Conservation (phyloP, 2,113 vertebrate genomes). For the Prunella fulvescens region DNA sequence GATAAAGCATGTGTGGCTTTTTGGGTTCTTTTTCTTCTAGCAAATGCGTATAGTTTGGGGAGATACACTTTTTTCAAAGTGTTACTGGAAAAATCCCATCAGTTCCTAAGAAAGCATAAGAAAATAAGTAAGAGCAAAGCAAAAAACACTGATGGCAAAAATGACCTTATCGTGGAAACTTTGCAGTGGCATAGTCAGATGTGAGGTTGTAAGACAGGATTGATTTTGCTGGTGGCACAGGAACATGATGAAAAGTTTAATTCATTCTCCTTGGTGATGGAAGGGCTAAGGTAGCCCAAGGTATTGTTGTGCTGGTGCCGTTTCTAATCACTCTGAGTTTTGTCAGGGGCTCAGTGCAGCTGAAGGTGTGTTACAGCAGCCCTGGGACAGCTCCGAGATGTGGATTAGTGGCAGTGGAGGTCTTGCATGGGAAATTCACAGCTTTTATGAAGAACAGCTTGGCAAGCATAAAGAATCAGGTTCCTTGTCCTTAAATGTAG, state of each 20-base stretch:
- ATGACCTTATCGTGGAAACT: neutral
- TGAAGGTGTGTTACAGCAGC: neutral
- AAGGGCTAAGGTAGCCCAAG: neutral
- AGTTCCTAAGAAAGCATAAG: neutral
- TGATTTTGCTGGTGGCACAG: neutral
- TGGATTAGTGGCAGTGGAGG: neutral
- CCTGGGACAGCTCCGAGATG: neutral
- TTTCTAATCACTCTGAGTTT: neutral
- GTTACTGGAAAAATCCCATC: neutral
- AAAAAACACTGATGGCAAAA: neutral
- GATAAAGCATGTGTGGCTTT: neutral
- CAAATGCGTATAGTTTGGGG: neutral
- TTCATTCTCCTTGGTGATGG: neutral
- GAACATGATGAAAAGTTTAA: neutral
- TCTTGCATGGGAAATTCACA: neutral
- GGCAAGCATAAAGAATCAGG: neutral
- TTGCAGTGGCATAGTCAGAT: fast-evolving
- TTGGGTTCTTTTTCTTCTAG: neutral
- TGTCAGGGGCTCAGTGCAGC: neutral
- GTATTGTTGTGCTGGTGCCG: neutral
- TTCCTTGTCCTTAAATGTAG: neutral
- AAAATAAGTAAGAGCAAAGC: neutral
- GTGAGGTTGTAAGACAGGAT: neutral
- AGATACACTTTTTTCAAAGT: neutral
- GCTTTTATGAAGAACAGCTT: neutral